These are phyloP conservation scores for Alosa alosa DNA, from an alignment of 2,113 vertebrate species.

Conservation along the genomic window DNA sequence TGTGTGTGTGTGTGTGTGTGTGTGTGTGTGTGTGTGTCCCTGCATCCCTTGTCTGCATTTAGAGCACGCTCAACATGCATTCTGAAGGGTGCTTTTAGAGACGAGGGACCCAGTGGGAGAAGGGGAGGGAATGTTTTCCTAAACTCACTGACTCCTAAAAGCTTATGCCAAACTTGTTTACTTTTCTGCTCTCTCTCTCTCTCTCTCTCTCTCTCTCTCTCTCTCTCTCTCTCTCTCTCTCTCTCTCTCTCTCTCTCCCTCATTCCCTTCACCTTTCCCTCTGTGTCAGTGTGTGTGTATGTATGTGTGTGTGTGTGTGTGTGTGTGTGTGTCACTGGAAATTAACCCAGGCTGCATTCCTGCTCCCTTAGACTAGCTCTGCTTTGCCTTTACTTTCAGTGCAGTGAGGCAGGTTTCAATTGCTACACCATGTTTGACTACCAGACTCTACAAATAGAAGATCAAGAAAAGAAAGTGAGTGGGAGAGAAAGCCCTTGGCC, in stretches of 20 bases:
- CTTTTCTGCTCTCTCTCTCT: conserved; percentile 56
- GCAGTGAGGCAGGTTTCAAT: background rate
- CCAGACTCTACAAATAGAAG: background rate
- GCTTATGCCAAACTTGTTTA: conserved; percentile 67
- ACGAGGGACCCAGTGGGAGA: background rate
- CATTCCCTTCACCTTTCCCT: background rate
- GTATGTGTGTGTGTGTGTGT: background rate
- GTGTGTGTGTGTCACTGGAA: background rate
- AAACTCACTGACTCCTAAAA: conserved; percentile 70
- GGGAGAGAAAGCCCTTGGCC: background rate
- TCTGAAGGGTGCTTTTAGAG: background rate
- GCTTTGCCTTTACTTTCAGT: background rate
- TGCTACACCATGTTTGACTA: background rate
- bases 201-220: conserved; percentile 19
- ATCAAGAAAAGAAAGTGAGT: background rate
- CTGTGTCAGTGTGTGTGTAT: too few relatives aligned
- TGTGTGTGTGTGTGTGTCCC: conserved; percentile 16
- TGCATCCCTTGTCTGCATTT: conserved; percentile 22
- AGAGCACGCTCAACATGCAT: conserved; percentile 5
- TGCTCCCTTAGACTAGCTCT: background rate
- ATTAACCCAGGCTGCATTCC: background rate
- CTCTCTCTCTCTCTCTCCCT: conserved; percentile 12
- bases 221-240: conserved; percentile 24
- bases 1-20: conserved; percentile 4
- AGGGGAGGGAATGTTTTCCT: conserved; percentile 73